Evolutionary conservation across 1,140 invertebrate genomes (phyloP).

Genomic region (Augochlora pura): DNA sequence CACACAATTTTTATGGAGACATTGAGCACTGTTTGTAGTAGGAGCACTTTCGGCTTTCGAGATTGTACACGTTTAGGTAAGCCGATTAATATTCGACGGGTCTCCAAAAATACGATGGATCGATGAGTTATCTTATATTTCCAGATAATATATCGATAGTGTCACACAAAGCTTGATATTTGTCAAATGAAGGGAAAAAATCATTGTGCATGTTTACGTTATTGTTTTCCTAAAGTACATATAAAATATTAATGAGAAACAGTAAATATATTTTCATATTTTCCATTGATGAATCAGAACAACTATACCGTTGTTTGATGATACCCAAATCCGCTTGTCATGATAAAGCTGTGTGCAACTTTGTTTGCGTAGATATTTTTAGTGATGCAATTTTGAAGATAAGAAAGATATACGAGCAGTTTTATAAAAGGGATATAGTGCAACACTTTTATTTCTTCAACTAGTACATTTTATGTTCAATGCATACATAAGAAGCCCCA

Average conservation of each 20-base stretch:
- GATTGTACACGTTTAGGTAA: neutral
- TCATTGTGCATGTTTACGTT: conserved; percentile 15
- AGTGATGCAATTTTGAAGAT: neutral
- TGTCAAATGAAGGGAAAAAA: neutral
- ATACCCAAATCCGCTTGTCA: no score
- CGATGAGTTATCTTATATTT: conserved; percentile 56
- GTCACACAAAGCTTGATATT: conserved; percentile 44
- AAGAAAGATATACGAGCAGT: neutral
- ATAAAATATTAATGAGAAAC: no score
- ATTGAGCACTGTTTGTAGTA: neutral
- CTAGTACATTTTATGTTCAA: conserved; percentile 50
- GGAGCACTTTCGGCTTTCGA: no score
- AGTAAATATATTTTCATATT: neutral
- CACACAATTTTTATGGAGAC: no score
- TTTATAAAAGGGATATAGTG: conserved; percentile 34
- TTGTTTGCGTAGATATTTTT: conserved; percentile 1
- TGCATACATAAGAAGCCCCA: conserved; percentile 22
- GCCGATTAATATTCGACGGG: conserved; percentile 14
- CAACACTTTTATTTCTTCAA: conserved; percentile 50
- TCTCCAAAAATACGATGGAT: conserved; percentile 45
- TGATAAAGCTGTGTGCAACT: no score
- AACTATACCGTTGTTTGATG: no score
- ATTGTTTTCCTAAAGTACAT: neutral
- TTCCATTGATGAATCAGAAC: no score
- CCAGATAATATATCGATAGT: conserved; percentile 60